Percentiles rank a stretch among this genome's conserved stretches.
Evolutionary conservation across 2,113 vertebrate genomes (phyloP).

Genomic region (Gyps fulvus): DNA sequence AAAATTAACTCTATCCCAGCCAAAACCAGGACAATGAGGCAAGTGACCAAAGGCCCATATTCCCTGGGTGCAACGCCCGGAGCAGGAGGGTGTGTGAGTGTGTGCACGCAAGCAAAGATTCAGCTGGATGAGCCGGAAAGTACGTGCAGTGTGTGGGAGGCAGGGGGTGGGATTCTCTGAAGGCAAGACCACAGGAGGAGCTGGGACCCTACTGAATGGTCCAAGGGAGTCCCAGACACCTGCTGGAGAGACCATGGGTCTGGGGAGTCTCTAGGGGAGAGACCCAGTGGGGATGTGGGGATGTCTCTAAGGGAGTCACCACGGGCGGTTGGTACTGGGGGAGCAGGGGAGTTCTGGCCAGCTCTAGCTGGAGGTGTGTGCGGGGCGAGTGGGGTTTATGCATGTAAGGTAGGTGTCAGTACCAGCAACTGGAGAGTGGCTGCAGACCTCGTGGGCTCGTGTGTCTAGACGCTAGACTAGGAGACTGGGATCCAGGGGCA

Average conservation of each 20-base stretch:
- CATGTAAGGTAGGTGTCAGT: not conserved
- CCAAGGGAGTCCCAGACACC: no score
- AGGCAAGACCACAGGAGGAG: not conserved
- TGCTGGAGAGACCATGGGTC: not conserved
- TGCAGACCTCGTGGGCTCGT: not conserved
- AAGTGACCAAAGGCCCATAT: not conserved
- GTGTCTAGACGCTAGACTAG: not conserved
- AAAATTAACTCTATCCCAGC: no score
- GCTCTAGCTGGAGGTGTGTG: no score
- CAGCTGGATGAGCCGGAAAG: rapidly evolving
- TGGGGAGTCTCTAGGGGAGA: not conserved
- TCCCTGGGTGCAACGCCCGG: not conserved
- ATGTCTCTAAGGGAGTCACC: not conserved
- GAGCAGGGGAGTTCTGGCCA: not conserved
- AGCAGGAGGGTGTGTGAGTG: not conserved
- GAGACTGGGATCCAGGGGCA: not conserved
- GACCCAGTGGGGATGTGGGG: not conserved
- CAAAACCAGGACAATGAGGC: no score
- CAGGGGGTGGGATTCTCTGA: not conserved
- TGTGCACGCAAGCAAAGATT: not conserved
- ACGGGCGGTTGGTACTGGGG: no score
- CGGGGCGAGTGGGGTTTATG: not conserved
- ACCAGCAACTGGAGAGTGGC: not conserved
- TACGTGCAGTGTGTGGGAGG: not conserved
- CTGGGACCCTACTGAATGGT: not conserved